Evolutionary conservation across 2,113 vertebrate species (phyloP).

Genomic region (Anoplopoma fimbria): DNA sequence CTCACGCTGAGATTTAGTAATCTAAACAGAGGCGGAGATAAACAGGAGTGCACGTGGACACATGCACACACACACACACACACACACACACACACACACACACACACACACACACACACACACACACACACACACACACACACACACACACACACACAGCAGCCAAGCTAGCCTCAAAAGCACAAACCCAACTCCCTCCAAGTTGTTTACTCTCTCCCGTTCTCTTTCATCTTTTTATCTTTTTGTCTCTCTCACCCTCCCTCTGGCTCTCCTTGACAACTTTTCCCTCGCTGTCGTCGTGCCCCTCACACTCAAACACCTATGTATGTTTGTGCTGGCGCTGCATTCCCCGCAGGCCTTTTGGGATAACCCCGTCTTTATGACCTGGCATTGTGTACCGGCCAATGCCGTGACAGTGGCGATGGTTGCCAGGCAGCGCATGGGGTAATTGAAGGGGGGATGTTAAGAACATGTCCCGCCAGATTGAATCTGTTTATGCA

Average conservation of each 20-base stretch:
- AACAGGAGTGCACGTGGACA: conserved; percentile 11
- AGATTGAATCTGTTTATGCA: conserved; percentile 62
- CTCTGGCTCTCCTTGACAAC: conserved; percentile 45
- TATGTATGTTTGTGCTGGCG: conserved; percentile 53
- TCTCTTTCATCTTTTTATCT: conserved; percentile 18
- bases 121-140: conserved; percentile 4
- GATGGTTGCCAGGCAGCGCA: conserved; percentile 56
- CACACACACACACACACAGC: not conserved
- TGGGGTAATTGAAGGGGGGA: conserved; percentile 55
- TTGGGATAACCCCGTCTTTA: conserved; percentile 59
- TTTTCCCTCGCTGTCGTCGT: conserved; percentile 29
- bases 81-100: conserved; percentile 4
- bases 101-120: conserved; percentile 4
- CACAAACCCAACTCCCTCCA: conserved; percentile 14
- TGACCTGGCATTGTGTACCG: conserved; percentile 45
- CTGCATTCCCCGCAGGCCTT: conserved; percentile 63
- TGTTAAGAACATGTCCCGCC: conserved; percentile 59
- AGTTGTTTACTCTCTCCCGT: conserved; percentile 20
- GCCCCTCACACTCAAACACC: conserved; percentile 41
- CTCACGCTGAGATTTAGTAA: conserved; percentile 49
- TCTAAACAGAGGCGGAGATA: conserved; percentile 39
- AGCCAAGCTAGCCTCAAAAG: not conserved
- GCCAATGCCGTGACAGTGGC: too few relatives aligned
- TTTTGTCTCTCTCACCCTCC: conserved; percentile 15
- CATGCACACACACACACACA: conserved; percentile 21